These are phyloP conservation scores for Drosophila mettleri DNA, from an alignment of 2,888 invertebrate species.

Conservation along the genomic window DNA sequence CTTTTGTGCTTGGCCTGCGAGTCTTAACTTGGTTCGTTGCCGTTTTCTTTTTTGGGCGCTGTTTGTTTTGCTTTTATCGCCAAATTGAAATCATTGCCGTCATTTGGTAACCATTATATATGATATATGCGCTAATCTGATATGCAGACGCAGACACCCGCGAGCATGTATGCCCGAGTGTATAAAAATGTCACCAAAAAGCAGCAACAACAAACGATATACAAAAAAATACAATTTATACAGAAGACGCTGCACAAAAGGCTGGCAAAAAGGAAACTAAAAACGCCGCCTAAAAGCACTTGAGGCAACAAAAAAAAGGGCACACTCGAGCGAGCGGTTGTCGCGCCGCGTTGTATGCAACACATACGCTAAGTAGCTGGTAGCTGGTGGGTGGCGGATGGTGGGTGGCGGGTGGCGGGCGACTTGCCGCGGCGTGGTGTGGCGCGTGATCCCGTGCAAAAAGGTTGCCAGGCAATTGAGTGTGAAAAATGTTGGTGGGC, in stretches of 20 bases:
- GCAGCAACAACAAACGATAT: slow-evolving; percentile 59
- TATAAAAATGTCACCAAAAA: slow-evolving; percentile 73
- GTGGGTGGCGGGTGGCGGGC: slow-evolving; percentile 6
- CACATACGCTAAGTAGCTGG: slow-evolving; percentile 75
- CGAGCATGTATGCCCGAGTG: slow-evolving; percentile 42
- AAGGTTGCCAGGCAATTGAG: slow-evolving; percentile 79
- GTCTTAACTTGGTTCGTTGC: slow-evolving; percentile 1
- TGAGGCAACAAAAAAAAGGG: slow-evolving; percentile 27
- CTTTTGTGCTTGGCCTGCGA: slow-evolving; percentile 3
- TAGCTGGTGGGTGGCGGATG: slow-evolving; percentile 20
- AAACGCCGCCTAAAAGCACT: slow-evolving; percentile 66
- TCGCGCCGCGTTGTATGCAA: slow-evolving; percentile 66
- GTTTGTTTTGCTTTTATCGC: slow-evolving; percentile 53
- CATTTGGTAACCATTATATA: slow-evolving; percentile 76
- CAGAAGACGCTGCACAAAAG: slow-evolving; percentile 55
- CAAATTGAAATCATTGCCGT: slow-evolving; percentile 76
- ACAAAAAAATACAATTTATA: slow-evolving; percentile 57
- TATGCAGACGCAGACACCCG: slow-evolving; percentile 57
- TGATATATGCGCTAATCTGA: slow-evolving; percentile 79
- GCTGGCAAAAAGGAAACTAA: slow-evolving; percentile 65
- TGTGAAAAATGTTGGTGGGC: slow-evolving; percentile 76
- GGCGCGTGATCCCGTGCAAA: slow-evolving; percentile 75
- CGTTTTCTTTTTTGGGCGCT: slow-evolving; percentile 13
- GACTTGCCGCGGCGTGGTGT: slow-evolving; percentile 65
- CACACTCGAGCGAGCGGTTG: slow-evolving; percentile 38